phyloP scores from a whole-genome alignment of 2,888 invertebrate species.

The Andricus quercusramuli region DNA sequence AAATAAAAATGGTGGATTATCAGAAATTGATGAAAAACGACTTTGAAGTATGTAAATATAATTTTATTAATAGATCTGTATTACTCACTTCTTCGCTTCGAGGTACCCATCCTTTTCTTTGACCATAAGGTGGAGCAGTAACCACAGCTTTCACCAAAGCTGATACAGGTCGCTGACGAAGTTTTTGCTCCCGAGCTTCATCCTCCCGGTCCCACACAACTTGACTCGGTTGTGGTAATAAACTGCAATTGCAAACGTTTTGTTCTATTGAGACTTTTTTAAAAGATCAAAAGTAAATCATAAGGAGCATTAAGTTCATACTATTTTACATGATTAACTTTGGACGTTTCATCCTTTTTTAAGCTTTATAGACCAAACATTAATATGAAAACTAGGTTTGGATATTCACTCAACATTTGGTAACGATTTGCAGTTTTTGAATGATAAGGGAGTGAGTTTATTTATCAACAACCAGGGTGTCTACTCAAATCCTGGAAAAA shows the following conservation, averaged over 20 bases:
- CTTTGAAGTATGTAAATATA: neutral
- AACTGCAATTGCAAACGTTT: slow-evolving; percentile 79
- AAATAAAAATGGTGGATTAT: no score
- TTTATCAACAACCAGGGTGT: no score
- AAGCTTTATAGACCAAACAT: no score
- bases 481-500: no score
- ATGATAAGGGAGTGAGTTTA: no score
- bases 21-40: neutral
- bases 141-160: slow-evolving; percentile 89
- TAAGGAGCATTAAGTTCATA: no score
- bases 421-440: no score
- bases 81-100: slow-evolving; percentile 84
- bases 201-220: slow-evolving; percentile 94
- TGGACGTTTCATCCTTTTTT: no score
- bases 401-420: no score
- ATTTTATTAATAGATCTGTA: neutral
- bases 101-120: slow-evolving; percentile 96
- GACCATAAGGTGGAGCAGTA: slow-evolving; percentile 95
- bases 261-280: neutral
- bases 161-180: slow-evolving; percentile 80
- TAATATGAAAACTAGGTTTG: no score
- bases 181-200: slow-evolving; percentile 82
- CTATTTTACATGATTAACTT: no score
- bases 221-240: slow-evolving; percentile 93
- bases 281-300: neutral